Evolutionary conservation across 2,797 vertebrate genomes (phyloP).

Genomic region (Gambelia wislizenii): DNA sequence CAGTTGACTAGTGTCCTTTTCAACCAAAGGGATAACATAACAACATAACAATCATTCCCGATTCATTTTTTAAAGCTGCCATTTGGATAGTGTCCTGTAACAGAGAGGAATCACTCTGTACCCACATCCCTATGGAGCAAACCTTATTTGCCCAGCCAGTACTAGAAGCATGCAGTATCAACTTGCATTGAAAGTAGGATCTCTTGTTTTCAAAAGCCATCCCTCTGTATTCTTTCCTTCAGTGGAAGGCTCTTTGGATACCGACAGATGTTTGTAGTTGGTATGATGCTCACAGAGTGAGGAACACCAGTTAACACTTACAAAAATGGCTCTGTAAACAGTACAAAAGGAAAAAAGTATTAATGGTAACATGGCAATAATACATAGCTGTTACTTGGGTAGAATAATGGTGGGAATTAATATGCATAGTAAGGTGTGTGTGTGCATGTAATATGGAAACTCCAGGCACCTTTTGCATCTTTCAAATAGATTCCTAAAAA

Average conservation of each 20-base stretch:
- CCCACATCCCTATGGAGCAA: not conserved
- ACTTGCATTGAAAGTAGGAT: no score
- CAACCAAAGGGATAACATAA: not conserved
- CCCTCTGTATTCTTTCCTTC: not conserved
- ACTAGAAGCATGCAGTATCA: not conserved
- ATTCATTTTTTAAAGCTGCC: not conserved
- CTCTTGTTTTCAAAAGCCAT: not conserved
- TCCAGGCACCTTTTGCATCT: not conserved
- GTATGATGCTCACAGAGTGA: no score
- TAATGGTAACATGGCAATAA: not conserved
- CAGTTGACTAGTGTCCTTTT: not conserved
- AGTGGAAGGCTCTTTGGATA: not conserved
- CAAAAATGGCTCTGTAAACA: not conserved
- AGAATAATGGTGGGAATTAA: not conserved
- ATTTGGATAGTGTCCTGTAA: not conserved
- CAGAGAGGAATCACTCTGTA: not conserved
- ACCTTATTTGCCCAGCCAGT: not conserved
- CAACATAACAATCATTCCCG: not conserved
- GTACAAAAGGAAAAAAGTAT: no score
- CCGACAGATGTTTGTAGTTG: not conserved
- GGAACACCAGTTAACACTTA: not conserved
- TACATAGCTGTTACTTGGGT: no score
- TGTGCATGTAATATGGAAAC: not conserved
- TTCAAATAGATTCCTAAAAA: not conserved
- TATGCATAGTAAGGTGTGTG: not conserved